Conservation (phyloP, 1,140 invertebrate species). For the Platyura marginata region DNA sequence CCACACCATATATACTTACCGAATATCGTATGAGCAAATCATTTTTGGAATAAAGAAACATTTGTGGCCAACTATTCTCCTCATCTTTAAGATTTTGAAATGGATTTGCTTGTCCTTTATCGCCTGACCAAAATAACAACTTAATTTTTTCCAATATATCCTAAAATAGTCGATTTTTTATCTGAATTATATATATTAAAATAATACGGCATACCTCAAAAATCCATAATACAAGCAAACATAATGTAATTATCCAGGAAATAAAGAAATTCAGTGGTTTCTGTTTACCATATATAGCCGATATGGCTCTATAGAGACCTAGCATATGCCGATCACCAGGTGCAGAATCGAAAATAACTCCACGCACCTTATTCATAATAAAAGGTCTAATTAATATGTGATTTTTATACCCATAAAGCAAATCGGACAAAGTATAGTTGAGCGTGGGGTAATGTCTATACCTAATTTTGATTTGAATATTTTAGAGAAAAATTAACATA, state of each 20-base stretch:
- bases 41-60: constrained; percentile 54
- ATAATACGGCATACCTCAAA: constrained; percentile 27
- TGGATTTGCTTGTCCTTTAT: constrained; percentile 23
- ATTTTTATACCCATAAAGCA: too few relatives aligned
- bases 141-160: background rate
- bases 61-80: constrained; percentile 37
- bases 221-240: constrained; percentile 36
- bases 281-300: constrained; percentile 35
- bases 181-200: background rate
- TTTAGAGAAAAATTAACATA: too few relatives aligned
- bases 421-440: background rate
- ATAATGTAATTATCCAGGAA: constrained; percentile 33
- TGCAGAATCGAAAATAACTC: constrained; percentile 58
- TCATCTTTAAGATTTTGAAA: constrained; percentile 27
- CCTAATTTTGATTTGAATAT: too few relatives aligned
- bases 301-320: constrained; percentile 35
- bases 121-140: constrained; percentile 6
- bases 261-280: constrained; percentile 31
- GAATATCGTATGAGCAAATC: constrained; percentile 39
- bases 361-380: constrained; percentile 38
- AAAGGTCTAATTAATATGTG: too few relatives aligned
- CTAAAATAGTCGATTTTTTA: background rate
- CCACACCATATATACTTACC: constrained; percentile 15
- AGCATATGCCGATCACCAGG: constrained; percentile 40
- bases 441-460: too few relatives aligned